Percentiles rank a stretch among this genome's conserved stretches.
These are phyloP conservation scores for Octodonta nipae DNA, from an alignment of 2,888 invertebrate genomes.

Conservation along the genomic window DNA sequence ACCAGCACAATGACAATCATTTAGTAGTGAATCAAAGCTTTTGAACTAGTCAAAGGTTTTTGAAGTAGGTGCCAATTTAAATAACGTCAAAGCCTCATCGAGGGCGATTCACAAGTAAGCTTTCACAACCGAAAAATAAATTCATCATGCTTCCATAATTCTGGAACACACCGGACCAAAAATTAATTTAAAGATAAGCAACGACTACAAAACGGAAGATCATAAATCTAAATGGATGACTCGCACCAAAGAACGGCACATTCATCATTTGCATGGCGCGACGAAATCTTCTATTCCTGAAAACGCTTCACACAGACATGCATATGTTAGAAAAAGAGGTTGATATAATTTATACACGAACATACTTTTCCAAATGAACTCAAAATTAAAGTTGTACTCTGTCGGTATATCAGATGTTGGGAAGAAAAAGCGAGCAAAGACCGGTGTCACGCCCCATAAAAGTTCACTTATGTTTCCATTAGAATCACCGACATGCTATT, in stretches of 20 bases:
- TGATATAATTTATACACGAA: slow-evolving; percentile 7
- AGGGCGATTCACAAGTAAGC: no score
- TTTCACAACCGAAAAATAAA: no score
- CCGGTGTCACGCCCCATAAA: slow-evolving; percentile 39
- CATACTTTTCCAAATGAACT: slow-evolving; percentile 17
- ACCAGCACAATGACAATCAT: no score
- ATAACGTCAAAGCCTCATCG: no score
- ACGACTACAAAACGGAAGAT: slow-evolving; percentile 29
- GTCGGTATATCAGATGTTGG: slow-evolving; percentile 29
- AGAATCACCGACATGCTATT: slow-evolving; percentile 32
- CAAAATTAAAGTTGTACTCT: slow-evolving; percentile 18
- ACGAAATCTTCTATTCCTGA: slow-evolving; percentile 20
- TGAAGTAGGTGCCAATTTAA: no score
- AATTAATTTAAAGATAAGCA: no score
- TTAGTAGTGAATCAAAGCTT: no score
- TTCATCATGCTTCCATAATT: no score
- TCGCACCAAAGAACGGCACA: slow-evolving; percentile 28
- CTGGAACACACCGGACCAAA: no score
- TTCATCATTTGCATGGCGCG: slow-evolving; percentile 28
- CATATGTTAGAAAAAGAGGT: slow-evolving; percentile 7
- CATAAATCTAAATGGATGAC: slow-evolving; percentile 32
- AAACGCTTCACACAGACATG: slow-evolving; percentile 14
- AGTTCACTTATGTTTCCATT: slow-evolving; percentile 39
- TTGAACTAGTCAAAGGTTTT: no score
- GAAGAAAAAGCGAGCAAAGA: slow-evolving; percentile 23